Evolutionary conservation across 2,797 vertebrate genomes (phyloP).

Genomic region (Pipistrellus pipistrellus): DNA sequence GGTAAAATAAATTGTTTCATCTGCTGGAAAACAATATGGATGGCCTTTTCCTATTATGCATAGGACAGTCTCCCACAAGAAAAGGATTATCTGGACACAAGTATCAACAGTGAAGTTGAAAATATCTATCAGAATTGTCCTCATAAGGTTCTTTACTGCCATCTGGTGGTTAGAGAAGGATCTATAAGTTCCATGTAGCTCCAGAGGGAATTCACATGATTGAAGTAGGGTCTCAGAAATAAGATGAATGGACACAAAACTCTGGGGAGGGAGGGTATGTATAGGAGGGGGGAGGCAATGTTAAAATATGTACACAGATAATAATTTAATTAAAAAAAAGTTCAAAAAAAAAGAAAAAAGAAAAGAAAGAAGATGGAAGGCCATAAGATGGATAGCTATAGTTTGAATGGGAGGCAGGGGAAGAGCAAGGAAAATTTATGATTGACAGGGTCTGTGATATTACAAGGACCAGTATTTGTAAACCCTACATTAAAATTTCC

Average conservation of each 20-base stretch:
- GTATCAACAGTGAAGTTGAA: no score
- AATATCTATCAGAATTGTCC: not conserved
- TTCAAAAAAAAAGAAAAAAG: no score
- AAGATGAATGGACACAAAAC: no score
- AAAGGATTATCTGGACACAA: no score
- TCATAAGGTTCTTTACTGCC: not conserved
- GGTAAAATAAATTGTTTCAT: no score
- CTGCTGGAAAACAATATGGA: no score
- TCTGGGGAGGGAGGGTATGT: no score
- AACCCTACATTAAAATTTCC: not conserved
- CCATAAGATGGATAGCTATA: not conserved
- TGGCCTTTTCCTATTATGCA: no score
- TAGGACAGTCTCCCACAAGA: no score
- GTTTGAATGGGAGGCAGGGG: not conserved
- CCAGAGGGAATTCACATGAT: not conserved
- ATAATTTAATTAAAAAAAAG: no score
- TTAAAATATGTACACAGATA: no score
- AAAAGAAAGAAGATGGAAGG: not conserved
- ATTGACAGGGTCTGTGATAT: not conserved
- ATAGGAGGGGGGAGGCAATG: no score
- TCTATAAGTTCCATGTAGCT: not conserved
- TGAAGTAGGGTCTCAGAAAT: not conserved
- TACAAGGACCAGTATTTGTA: not conserved
- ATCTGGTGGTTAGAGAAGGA: conserved; percentile 4
- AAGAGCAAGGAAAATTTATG: not conserved